Evolutionary conservation across 2,888 invertebrate genomes (phyloP), one percentile per base, ranked within the genome.

Genomic region (Lomographa bimaculata): DNA sequence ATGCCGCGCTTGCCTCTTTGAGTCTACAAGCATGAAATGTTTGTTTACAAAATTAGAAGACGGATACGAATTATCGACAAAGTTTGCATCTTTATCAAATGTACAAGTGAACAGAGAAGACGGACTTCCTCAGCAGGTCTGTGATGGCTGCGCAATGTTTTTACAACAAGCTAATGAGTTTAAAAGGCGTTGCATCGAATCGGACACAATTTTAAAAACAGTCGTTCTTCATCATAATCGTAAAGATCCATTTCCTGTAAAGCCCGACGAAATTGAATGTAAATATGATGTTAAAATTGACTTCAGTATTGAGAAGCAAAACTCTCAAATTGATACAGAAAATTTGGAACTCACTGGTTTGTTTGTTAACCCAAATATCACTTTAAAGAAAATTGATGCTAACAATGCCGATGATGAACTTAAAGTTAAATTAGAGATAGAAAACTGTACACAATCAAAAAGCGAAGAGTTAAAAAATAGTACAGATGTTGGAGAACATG

Each of bases 81-180:
- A n/a, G 53, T 79, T 5, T 58, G 85, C 7, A 57, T 61, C 37
- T 77, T 71, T 55, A 60, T 79, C 9, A 8, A 74, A 79, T 67
- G 62, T 76, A 38, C 63, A 70, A 45, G 57, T 82, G 49, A 64
- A 60, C 53, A 46, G 54, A 6, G 69, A 64, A 16, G 73, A 80
- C 51, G 60, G 44, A 36, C 60, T 79, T 21, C 83, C 87, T 0
- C 77, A 80, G 57, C 80, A 81, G 45, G 68, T 89, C 35, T 89
- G 87, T 55, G 47, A 45, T 28, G 74, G 75, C 11, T 89, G 87
- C 46, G 73, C 74, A 39, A 20, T 48, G 11, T 58, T 69, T 8
- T 56, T 87, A 59, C 58, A 54, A 12, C 78, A 75, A 46, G 69
- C 75, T 9, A 71, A 81, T 14, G 67, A 70, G 9, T 85, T 87